phyloP scores from a whole-genome alignment of 2,888 invertebrate species.

The Dynastes maya region DNA sequence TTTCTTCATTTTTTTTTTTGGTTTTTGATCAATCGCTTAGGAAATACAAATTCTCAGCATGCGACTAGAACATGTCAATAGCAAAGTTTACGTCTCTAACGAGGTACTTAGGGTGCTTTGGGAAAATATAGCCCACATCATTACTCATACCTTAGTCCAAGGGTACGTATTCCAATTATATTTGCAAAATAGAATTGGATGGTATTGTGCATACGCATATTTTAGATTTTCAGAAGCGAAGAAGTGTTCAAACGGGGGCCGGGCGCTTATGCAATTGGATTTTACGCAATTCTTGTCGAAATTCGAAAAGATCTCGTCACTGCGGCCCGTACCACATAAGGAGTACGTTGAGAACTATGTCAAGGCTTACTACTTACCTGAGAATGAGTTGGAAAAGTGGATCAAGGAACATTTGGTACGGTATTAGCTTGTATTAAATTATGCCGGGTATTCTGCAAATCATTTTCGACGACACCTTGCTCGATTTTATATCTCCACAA shows the following conservation, averaged over 20 bases:
- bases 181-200: too few species aligned
- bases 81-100: conserved; percentile 80
- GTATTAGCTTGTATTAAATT: conserved; percentile 24
- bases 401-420: conserved; percentile 84
- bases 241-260: conserved; percentile 96
- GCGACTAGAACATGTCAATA: conserved; percentile 82
- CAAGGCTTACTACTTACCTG: conserved; percentile 96
- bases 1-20: conserved; percentile 5
- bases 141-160: conserved; percentile 92
- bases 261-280: conserved; percentile 98
- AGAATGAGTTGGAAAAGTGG: conserved; percentile 91
- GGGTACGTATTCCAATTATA: conserved; percentile 74
- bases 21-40: conserved; percentile 64
- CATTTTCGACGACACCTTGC: too few species aligned
- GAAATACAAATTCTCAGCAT: conserved; percentile 85
- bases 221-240: conserved; percentile 87
- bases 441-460: too few species aligned
- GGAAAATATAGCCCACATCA: conserved; percentile 89
- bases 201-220: not conserved
- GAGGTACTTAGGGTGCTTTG: conserved; percentile 84
- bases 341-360: conserved; percentile 95
- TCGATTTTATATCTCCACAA: too few species aligned
- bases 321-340: conserved; percentile 89
- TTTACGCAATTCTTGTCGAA: conserved; percentile 95
- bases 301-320: conserved; percentile 87